A percentile compares a stretch with the other conserved stretches of the same genome.
Conservation (phyloP, 1,140 invertebrate genomes). For the Drosophila bocki region DNA sequence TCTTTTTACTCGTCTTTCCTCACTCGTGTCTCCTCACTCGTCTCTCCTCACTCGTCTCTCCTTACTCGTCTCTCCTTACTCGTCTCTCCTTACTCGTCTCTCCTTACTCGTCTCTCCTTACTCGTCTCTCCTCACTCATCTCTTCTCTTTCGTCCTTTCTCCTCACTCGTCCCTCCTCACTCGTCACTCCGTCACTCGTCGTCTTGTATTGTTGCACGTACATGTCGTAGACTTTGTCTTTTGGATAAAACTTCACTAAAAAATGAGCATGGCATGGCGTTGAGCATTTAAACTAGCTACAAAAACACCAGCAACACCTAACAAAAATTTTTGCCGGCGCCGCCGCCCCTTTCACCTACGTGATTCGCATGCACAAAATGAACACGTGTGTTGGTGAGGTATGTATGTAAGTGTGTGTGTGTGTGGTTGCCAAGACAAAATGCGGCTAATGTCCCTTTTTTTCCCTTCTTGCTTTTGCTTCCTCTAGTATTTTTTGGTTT, state of each 20-base stretch:
- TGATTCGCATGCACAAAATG: slow-evolving; percentile 60
- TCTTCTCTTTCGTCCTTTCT: not conserved
- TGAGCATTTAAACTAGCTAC: slow-evolving; percentile 83
- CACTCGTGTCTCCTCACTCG: not conserved
- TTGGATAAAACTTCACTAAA: slow-evolving; percentile 81
- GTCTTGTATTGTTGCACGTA: slow-evolving; percentile 75
- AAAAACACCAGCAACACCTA: slow-evolving; percentile 71
- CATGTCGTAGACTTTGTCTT: slow-evolving; percentile 76
- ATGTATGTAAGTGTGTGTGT: slow-evolving; percentile 19
- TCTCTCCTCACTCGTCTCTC: no score
- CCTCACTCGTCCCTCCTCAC: slow-evolving; percentile 2
- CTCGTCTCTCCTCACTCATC: not conserved
- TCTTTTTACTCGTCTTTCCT: no score
- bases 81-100: no score
- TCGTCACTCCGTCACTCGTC: slow-evolving; percentile 14
- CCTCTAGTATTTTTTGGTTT: slow-evolving; percentile 2
- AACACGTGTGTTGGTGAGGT: slow-evolving; percentile 50
- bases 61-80: no score
- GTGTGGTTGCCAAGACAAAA: slow-evolving; percentile 75
- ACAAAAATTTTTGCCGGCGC: slow-evolving; percentile 1
- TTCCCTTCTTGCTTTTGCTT: not conserved
- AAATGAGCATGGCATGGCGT: slow-evolving; percentile 81
- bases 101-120: not conserved
- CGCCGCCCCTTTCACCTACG: slow-evolving; percentile 19
- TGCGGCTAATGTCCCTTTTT: slow-evolving; percentile 76